Percentiles rank a stretch among this genome's conserved stretches.
Evolutionary conservation across 2,888 invertebrate genomes (phyloP).

Genomic region (Meteorus cinctellus): DNA sequence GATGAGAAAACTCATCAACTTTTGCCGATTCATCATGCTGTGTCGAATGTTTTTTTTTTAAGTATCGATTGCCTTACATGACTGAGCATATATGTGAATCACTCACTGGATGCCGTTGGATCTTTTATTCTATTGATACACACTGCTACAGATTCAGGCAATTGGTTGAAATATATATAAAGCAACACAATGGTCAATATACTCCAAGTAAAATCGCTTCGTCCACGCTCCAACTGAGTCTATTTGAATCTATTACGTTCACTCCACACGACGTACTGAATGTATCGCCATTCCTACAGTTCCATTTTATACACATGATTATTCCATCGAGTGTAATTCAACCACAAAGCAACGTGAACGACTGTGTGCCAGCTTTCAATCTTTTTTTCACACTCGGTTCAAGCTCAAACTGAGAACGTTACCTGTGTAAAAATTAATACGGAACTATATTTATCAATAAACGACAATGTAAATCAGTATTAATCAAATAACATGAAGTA

Average conservation of each 20-base stretch:
- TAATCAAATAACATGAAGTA: background rate
- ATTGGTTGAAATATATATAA: background rate
- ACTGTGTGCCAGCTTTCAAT: constrained; percentile 19
- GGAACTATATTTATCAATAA: constrained; percentile 1
- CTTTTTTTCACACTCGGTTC: constrained; percentile 15
- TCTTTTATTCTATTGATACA: background rate
- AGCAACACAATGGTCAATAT: background rate
- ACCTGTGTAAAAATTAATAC: background rate
- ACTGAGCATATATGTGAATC: background rate
- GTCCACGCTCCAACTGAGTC: background rate
- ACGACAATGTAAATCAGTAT: background rate
- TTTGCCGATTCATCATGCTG: constrained; percentile 12
- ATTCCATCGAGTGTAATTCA: constrained; percentile 31
- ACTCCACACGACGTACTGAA: constrained; percentile 32
- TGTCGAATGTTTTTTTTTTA: constrained; percentile 10
- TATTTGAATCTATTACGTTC: constrained; percentile 34
- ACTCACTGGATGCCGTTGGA: background rate
- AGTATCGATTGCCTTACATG: background rate
- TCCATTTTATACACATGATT: constrained; percentile 29
- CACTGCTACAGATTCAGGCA: background rate
- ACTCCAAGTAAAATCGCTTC: background rate
- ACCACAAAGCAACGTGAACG: background rate
- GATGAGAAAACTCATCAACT: constrained; percentile 55
- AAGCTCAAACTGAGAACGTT: background rate
- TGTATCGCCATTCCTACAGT: constrained; percentile 16